Percentiles rank a stretch among this genome's conserved stretches.
These are phyloP conservation scores for Phocoena sinus DNA, from an alignment of 2,113 vertebrate genomes.

Conservation along the genomic window DNA sequence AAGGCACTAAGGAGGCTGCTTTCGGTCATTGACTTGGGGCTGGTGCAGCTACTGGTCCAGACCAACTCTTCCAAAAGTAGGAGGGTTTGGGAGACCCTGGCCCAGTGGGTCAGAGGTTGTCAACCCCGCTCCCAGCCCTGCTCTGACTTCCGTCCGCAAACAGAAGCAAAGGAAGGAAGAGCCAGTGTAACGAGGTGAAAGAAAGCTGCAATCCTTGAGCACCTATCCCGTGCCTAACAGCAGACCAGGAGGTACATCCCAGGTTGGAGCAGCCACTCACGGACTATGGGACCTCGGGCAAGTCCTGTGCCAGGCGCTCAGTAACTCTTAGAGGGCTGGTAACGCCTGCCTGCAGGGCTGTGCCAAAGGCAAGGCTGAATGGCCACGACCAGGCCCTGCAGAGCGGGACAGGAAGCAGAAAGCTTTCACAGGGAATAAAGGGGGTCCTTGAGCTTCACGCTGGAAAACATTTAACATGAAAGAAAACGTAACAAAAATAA, in stretches of 20 bases:
- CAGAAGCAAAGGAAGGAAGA: neutral
- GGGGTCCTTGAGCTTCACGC: neutral
- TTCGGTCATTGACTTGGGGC: neutral
- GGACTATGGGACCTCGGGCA: neutral
- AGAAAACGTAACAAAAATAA: neutral
- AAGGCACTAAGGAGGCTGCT: neutral
- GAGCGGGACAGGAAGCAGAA: neutral
- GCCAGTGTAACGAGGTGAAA: neutral
- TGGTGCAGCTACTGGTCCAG: neutral
- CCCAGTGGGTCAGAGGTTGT: neutral
- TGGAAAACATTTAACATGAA: neutral
- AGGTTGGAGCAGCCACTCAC: neutral
- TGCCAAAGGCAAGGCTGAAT: neutral
- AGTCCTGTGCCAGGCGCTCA: neutral
- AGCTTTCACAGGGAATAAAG: neutral
- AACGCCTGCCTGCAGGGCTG: neutral
- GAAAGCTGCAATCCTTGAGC: neutral
- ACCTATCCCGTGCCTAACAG: neutral
- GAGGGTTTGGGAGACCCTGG: neutral
- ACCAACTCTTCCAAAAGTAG: neutral
- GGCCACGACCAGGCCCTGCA: neutral
- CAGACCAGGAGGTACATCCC: neutral
- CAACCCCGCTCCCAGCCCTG: neutral
- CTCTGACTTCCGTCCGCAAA: neutral
- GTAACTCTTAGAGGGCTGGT: neutral